A percentile compares a stretch with the other conserved stretches of the same genome.
These are phyloP conservation scores for Pitta sordida DNA, from an alignment of 2,113 vertebrate genomes.

Conservation along the genomic window DNA sequence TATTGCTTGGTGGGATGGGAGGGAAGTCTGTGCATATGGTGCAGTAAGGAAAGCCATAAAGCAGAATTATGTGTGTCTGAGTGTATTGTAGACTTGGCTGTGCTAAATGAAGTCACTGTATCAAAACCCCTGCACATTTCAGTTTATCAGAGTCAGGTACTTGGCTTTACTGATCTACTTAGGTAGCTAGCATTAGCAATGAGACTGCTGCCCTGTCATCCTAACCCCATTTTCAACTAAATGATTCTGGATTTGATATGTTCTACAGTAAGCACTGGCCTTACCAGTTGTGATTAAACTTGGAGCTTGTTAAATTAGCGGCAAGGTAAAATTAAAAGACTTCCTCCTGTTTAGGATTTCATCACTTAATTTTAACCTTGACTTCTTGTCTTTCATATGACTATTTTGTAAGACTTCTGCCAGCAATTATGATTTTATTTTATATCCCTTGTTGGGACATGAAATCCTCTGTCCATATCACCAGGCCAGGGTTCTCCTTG, in stretches of 20 bases:
- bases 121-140: not conserved
- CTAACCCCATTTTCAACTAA: conserved; percentile 55
- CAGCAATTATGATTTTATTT: not conserved
- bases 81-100: not conserved
- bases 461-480: conserved; percentile 15
- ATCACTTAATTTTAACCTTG: conserved; percentile 25
- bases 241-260: conserved; percentile 37
- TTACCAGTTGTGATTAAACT: conserved; percentile 5
- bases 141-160: not conserved
- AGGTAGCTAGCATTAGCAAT: conserved; percentile 10
- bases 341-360: conserved; percentile 1
- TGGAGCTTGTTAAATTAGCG: conserved; percentile 1
- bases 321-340: conserved; percentile 2
- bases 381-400: conserved; percentile 20
- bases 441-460: not conserved
- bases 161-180: conserved; percentile 1
- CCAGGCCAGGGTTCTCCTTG: not conserved
- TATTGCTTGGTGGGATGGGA: conserved; percentile 19
- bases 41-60: not conserved
- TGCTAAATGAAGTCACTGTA: not conserved
- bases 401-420: not conserved
- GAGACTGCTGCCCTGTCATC: conserved; percentile 25
- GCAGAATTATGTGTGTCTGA: not conserved
- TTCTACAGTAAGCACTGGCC: conserved; percentile 15
- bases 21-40: not conserved